phyloP scores from a whole-genome alignment of 2,113 vertebrate genomes.

The Anolis sagrei region DNA sequence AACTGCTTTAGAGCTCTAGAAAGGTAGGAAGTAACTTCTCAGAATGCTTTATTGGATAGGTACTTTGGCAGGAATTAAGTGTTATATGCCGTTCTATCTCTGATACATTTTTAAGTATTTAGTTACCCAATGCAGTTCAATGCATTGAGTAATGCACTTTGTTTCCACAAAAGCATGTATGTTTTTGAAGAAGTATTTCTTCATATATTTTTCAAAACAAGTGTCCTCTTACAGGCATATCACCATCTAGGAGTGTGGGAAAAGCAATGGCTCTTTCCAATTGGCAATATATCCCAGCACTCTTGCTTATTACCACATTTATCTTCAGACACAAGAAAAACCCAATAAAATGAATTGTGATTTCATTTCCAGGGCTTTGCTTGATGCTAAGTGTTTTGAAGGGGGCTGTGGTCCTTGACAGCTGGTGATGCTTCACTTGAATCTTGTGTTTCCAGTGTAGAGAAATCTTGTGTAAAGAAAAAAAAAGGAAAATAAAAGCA shows the following conservation, averaged over 20 bases:
- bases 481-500: background rate
- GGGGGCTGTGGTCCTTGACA: background rate
- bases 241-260: constrained; percentile 2
- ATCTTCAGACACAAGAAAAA: constrained; percentile 7
- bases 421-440: background rate
- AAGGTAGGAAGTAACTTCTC: background rate
- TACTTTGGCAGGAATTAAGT: background rate
- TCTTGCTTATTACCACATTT: constrained; percentile 41
- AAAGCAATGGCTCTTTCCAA: background rate
- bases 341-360: constrained; percentile 5
- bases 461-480: too few relatives aligned
- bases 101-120: constrained; percentile 1
- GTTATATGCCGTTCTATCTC: background rate
- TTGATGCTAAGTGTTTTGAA: background rate
- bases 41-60: background rate
- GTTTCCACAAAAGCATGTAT: background rate
- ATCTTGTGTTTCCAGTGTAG: background rate
- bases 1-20: background rate
- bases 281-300: constrained; percentile 11
- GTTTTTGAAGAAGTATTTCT: background rate
- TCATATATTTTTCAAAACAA: constrained; percentile 14
- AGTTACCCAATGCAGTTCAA: background rate
- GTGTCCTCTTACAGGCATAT: constrained; percentile 16
- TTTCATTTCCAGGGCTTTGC: background rate
- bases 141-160: background rate